Percentiles rank a stretch among this genome's conserved stretches.
phyloP scores from a whole-genome alignment of 1,140 invertebrate genomes.

The Pygmarrhopalites habei region DNA sequence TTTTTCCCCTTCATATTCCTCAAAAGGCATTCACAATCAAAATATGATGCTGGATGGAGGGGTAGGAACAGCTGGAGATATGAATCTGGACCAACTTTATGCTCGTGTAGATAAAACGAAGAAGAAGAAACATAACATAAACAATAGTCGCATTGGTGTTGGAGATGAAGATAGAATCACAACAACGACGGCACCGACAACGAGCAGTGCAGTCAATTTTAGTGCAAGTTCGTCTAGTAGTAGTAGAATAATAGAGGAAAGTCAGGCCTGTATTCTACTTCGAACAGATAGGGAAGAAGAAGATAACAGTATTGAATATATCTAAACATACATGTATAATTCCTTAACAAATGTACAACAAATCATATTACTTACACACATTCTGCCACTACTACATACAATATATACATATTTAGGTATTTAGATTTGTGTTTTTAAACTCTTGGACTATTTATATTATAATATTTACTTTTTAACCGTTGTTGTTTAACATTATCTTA shows the following conservation, averaged over 20 bases:
- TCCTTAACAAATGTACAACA: no score
- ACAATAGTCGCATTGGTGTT: background rate
- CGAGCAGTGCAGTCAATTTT: background rate
- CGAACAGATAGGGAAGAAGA: slow-evolving; percentile 5
- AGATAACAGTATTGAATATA: slow-evolving; percentile 36
- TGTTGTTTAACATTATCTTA: no score
- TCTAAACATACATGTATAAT: no score
- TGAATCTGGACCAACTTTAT: slow-evolving; percentile 32
- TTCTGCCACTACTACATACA: no score
- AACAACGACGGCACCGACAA: background rate
- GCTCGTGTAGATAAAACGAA: slow-evolving; percentile 34
- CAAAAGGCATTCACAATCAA: no score
- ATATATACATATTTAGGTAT: no score
- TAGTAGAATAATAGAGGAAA: background rate
- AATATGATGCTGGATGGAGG: background rate
- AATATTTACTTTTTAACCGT: no score
- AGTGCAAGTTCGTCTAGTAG: background rate
- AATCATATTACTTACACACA: no score
- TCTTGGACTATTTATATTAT: no score
- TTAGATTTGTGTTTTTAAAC: no score
- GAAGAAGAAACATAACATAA: slow-evolving; percentile 24
- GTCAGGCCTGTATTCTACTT: slow-evolving; percentile 3
- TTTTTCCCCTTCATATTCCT: no score
- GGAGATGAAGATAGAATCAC: background rate
- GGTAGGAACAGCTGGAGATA: background rate